phyloP scores from a whole-genome alignment of 2,797 vertebrate genomes.

The Ceryle rudis region DNA sequence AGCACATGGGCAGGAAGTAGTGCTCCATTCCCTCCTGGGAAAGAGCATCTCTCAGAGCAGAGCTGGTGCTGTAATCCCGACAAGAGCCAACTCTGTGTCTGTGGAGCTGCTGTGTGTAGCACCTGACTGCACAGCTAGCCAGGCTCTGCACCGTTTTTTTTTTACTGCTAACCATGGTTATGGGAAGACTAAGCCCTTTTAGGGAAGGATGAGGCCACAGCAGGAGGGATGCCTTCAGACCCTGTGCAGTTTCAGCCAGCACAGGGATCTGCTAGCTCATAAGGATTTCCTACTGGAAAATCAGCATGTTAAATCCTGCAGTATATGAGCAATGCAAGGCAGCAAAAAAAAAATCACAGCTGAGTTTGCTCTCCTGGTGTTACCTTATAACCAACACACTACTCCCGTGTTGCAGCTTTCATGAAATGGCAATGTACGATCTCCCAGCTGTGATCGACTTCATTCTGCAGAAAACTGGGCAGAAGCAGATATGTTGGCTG shows the following conservation, averaged over 20 bases:
- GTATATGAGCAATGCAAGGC: background rate
- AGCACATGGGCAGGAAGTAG: rapidly evolving
- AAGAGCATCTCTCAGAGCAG: background rate
- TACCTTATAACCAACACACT: background rate
- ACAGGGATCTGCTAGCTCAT: background rate
- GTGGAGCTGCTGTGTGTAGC: background rate
- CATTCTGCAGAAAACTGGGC: constrained; percentile 82
- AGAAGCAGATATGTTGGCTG: constrained; percentile 85
- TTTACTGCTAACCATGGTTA: rapidly evolving
- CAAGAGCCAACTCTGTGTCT: background rate
- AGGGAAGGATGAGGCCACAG: background rate
- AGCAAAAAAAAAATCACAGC: background rate
- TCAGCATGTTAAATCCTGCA: background rate
- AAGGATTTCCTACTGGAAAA: background rate
- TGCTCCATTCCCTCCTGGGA: background rate
- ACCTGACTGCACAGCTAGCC: background rate
- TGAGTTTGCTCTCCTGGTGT: background rate
- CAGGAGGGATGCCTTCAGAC: background rate
- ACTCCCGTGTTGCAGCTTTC: constrained; percentile 78
- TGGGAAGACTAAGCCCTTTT: background rate
- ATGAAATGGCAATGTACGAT: constrained; percentile 89
- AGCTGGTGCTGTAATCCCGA: background rate
- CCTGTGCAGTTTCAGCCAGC: background rate
- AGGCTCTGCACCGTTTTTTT: background rate
- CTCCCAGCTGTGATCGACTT: constrained; percentile 85